Evolutionary conservation across 2,797 vertebrate species (phyloP).

Genomic region (Pteropus rufus): DNA sequence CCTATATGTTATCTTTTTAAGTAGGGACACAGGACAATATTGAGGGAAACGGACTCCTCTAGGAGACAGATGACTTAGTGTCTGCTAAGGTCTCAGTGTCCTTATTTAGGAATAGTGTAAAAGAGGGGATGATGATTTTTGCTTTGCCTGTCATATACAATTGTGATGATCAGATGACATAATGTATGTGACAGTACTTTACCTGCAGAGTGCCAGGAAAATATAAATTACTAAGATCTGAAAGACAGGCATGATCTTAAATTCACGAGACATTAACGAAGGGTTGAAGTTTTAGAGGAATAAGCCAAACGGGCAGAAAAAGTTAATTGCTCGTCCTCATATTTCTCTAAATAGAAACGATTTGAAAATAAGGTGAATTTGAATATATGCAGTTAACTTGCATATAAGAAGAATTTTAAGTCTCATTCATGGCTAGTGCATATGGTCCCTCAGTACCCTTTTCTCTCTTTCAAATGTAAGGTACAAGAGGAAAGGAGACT

Average conservation of each 20-base stretch:
- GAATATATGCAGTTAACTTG: neutral
- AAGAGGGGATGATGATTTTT: neutral
- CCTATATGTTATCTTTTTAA: neutral
- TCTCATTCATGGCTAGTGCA: neutral
- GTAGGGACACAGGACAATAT: neutral
- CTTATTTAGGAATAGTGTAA: neutral
- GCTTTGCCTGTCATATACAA: neutral
- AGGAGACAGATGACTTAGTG: neutral
- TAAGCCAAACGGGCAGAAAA: neutral
- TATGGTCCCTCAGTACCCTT: neutral
- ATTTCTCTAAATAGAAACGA: neutral
- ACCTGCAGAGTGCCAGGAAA: neutral
- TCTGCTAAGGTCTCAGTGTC: neutral
- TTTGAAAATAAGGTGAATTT: neutral
- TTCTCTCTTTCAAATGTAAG: slow-evolving; percentile 77
- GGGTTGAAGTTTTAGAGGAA: neutral
- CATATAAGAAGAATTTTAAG: accelerated
- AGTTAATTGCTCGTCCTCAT: neutral
- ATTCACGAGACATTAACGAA: neutral
- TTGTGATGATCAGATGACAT: neutral
- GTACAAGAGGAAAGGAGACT: slow-evolving; percentile 91
- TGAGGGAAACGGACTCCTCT: neutral
- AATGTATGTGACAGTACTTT: neutral
- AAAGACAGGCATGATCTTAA: neutral
- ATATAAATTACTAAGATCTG: neutral